Conservation (phyloP, 2,113 vertebrate genomes). For the Mobula birostris region DNA sequence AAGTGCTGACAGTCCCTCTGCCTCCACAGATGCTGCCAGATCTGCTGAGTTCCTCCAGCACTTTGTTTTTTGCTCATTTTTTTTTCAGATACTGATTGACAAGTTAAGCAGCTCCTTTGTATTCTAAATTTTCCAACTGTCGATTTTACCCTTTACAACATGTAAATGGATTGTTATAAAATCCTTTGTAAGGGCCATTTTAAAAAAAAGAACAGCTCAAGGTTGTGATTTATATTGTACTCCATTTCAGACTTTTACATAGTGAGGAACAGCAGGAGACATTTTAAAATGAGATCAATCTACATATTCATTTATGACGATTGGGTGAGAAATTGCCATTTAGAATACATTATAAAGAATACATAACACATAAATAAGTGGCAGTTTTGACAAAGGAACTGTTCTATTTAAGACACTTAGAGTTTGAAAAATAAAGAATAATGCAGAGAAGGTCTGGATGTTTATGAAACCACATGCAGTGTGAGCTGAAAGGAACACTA, state of each 20-base stretch:
- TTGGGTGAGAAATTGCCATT: neutral
- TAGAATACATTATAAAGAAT: neutral
- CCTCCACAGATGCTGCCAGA: no score
- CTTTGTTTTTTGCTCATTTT: neutral
- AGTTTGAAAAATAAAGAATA: neutral
- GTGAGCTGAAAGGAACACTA: neutral
- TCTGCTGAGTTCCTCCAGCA: no score
- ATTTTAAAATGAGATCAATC: neutral
- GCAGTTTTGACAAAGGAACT: neutral
- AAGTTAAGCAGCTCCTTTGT: neutral
- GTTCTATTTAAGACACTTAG: neutral
- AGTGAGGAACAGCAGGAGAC: neutral
- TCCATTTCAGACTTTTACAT: neutral
- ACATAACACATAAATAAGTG: neutral
- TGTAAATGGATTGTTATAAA: neutral
- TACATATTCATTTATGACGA: neutral
- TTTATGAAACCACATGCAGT: slow-evolving; percentile 3
- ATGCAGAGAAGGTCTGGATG: neutral
- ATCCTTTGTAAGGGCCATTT: neutral
- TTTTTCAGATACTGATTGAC: neutral
- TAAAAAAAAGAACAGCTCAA: neutral
- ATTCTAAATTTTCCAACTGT: neutral
- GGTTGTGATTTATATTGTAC: neutral
- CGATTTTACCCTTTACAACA: neutral
- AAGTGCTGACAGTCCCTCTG: no score